These are phyloP conservation scores for Coronaproctus castanopsis DNA, from an alignment of 2,888 invertebrate species.

Conservation along the genomic window DNA sequence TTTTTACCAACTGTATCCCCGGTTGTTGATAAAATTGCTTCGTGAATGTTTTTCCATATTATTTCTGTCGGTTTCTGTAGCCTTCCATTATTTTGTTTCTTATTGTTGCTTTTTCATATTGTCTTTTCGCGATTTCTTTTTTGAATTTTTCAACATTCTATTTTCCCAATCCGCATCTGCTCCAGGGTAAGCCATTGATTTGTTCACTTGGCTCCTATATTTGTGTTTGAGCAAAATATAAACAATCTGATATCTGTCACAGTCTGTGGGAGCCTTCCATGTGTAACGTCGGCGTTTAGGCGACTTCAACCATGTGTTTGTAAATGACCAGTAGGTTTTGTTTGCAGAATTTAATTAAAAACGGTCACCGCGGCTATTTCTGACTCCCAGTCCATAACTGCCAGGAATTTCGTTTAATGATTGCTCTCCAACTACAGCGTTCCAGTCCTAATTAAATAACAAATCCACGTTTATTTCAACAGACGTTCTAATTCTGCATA, in stretches of 20 bases:
- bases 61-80: neutral
- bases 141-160: neutral
- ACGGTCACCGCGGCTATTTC: slow-evolving; percentile 6
- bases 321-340: neutral
- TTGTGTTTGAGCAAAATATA: slow-evolving; percentile 4
- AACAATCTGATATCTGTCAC: slow-evolving; percentile 8
- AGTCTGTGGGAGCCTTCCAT: neutral
- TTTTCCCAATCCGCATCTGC: neutral
- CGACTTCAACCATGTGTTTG: too few relatives aligned
- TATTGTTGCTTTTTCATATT: neutral
- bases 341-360: neutral
- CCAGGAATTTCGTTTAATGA: slow-evolving; percentile 1
- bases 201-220: slow-evolving; percentile 2
- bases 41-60: neutral
- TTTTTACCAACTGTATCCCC: neutral
- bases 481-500: too few relatives aligned
- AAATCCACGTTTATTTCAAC: too few relatives aligned
- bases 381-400: slow-evolving; percentile 6
- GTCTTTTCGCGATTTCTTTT: neutral
- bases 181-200: neutral
- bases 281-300: too few relatives aligned
- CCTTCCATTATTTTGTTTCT: neutral
- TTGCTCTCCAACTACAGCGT: slow-evolving; percentile 12
- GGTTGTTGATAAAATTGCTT: neutral
- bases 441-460: slow-evolving; percentile 10